Evolutionary conservation across 2,888 invertebrate species (phyloP).

Genomic region (Agapetus fuscipes): DNA sequence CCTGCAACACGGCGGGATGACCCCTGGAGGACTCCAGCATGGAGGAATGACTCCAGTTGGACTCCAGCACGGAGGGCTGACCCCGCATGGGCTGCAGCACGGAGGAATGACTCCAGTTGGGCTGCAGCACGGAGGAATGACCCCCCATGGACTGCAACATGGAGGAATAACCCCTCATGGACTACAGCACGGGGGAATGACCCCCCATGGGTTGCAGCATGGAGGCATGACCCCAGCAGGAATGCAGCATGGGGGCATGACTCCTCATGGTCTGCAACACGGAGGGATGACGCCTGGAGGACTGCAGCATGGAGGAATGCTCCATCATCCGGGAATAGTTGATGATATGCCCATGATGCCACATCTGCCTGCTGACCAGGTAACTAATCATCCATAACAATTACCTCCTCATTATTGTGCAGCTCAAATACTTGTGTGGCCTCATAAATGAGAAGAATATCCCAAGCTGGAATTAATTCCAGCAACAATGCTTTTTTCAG

Average conservation of each 20-base stretch:
- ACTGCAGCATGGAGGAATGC: constrained; percentile 25
- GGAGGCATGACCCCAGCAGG: constrained; percentile 34
- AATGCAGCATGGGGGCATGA: constrained; percentile 34
- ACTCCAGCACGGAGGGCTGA: constrained; percentile 39
- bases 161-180: constrained; percentile 23
- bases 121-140: constrained; percentile 34
- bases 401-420: no score
- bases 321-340: constrained; percentile 28
- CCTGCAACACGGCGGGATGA: constrained; percentile 34
- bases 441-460: no score
- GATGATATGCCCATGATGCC: constrained; percentile 52
- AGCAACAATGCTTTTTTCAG: no score
- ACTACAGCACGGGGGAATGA: constrained; percentile 23
- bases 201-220: constrained; percentile 32
- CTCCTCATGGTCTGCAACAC: constrained; percentile 27
- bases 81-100: constrained; percentile 31
- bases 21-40: constrained; percentile 29
- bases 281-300: constrained; percentile 25
- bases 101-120: constrained; percentile 33
- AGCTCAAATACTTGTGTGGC: no score
- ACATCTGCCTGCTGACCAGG: constrained; percentile 53
- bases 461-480: no score
- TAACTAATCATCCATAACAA: no score
- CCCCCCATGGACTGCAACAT: constrained; percentile 32
- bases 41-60: constrained; percentile 39